Conservation (phyloP, 2,113 vertebrate species). For the Solea solea region DNA sequence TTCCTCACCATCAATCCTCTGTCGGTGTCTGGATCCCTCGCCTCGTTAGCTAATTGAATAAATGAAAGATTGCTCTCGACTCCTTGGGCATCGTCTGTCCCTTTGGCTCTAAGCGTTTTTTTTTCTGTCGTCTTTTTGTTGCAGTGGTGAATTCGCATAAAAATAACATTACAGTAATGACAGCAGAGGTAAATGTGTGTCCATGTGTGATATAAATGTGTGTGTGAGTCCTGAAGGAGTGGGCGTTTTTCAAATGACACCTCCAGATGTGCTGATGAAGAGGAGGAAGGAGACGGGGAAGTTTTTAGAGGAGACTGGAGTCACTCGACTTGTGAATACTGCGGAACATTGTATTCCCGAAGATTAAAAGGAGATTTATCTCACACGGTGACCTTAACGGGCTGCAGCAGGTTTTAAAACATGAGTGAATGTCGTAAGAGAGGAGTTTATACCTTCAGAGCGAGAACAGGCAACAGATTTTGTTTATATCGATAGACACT, state of each 20-base stretch:
- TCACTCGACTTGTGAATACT: neutral
- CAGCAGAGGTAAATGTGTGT: conserved; percentile 41
- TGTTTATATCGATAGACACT: too few species aligned
- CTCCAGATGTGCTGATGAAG: conserved; percentile 51
- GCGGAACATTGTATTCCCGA: neutral
- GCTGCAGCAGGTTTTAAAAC: neutral
- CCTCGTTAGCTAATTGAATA: conserved; percentile 85
- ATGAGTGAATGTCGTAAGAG: neutral
- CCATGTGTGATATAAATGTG: conserved; percentile 25
- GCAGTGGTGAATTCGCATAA: conserved; percentile 50
- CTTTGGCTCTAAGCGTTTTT: conserved; percentile 33
- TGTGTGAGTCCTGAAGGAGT: conserved; percentile 33
- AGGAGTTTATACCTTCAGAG: too few species aligned
- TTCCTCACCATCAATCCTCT: conserved; percentile 76
- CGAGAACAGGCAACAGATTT: too few species aligned
- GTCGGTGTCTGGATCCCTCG: conserved; percentile 69
- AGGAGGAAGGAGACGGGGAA: neutral
- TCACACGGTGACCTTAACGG: neutral
- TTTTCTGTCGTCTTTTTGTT: conserved; percentile 14
- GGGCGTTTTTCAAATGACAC: conserved; percentile 45
- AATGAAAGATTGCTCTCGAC: conserved; percentile 87
- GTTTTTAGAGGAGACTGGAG: neutral
- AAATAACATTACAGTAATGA: conserved; percentile 64
- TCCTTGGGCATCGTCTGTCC: conserved; percentile 57
- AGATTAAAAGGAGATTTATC: neutral